Percentiles rank a stretch among this genome's conserved stretches.
Evolutionary conservation across 2,797 vertebrate species (phyloP).

Genomic region (Argyrosomus regius): DNA sequence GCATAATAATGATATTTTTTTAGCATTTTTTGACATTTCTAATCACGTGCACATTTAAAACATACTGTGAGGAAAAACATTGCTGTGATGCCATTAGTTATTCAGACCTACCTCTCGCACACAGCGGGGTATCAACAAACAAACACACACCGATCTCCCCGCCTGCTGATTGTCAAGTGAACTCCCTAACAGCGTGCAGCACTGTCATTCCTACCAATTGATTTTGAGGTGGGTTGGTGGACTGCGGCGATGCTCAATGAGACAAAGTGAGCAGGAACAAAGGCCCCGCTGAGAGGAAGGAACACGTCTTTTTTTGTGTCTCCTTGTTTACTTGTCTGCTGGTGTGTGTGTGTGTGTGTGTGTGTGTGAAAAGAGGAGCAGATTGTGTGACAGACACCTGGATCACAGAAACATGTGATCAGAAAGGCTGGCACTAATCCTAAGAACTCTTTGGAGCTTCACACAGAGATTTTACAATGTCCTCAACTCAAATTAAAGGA

Average conservation of each 20-base stretch:
- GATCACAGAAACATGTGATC: conserved; percentile 76
- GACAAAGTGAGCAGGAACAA: conserved; percentile 51
- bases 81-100: background rate
- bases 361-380: conserved; percentile 39
- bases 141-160: conserved; percentile 18
- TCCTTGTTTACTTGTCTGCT: conserved; percentile 56
- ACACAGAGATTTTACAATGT: conserved; percentile 39
- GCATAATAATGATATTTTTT: no score
- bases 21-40: background rate
- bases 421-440: conserved; percentile 73
- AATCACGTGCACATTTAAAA: background rate
- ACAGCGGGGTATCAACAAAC: conserved; percentile 3
- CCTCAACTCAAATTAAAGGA: conserved; percentile 13
- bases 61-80: background rate
- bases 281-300: conserved; percentile 46
- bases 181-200: conserved; percentile 10
- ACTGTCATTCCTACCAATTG: conserved; percentile 24
- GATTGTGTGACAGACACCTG: conserved; percentile 81
- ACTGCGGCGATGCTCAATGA: conserved; percentile 25
- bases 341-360: conserved; percentile 6
- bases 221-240: conserved; percentile 16
- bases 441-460: conserved; percentile 28
- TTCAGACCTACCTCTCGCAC: conserved; percentile 34
- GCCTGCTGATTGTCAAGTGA: conserved; percentile 13
- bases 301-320: conserved; percentile 52